Evolutionary conservation across 1,140 invertebrate species (phyloP), one percentile per base, ranked within the genome.

Genomic region (Centruroides sculpturatus): DNA sequence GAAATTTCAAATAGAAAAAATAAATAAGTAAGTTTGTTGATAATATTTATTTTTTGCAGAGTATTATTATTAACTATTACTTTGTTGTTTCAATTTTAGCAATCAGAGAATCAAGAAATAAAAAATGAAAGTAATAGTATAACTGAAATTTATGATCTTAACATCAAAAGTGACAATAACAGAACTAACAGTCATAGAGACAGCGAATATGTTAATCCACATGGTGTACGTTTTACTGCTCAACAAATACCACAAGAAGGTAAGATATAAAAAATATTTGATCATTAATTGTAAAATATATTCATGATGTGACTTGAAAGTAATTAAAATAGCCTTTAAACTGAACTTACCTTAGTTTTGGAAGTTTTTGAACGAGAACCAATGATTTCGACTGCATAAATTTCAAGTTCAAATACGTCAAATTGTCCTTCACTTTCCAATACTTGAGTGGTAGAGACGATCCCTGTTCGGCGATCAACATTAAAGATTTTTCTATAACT

Each of bases 391-490:
- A 91, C 83, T 46, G 87, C 89, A 70, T 85, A 85, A 36, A 93
- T 81, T 71, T 89, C 84, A 13, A 93, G 80, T 68, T 85, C 81
- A 76, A 92, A 92, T 66, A 77, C 80, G 66, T 85, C 83, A 35
- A 71, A 67, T 3, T 87, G 87, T 46, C 81, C 77, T 72, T 96
- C 92, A 52, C 91, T 78, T 74, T 96, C 92, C 66, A 96, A 76
- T 41, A 83, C 76, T 3, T 81, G 83, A 3, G 87, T 84, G 6
- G 92, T 91, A 8, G 88, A 88, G 52, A 97, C 72, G 57, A 93
- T 84, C 11, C 94, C 94, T 66, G 87, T 80, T 66, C 86, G 85
- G 5, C 83, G 80, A 75, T 97, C 90, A 65, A 98, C 85, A 68
- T 87, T 85, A 71, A 98, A 79, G 60, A 90, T 78, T 66, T 85